A percentile compares a stretch with the other conserved stretches of the same genome.
These are phyloP conservation scores for Mesorhabditis sp. DNA, from an alignment of 2,888 invertebrate genomes.

Conservation along the genomic window DNA sequence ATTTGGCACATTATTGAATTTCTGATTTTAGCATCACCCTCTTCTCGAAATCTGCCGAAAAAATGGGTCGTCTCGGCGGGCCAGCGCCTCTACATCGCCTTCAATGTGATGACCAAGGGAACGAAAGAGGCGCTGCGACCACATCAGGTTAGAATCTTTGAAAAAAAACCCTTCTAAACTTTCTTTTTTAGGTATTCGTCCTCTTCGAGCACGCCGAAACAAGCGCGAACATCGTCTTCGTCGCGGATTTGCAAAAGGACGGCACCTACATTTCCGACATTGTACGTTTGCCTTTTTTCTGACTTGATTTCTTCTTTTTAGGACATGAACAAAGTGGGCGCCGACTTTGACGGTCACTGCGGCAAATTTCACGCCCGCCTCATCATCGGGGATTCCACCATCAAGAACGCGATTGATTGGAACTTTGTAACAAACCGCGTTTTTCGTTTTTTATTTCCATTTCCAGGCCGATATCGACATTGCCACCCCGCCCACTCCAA, in stretches of 20 bases:
- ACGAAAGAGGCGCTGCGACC: conserved; percentile 69
- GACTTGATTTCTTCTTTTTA: no score
- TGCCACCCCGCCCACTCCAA: conserved; percentile 67
- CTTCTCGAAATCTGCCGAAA: conserved; percentile 71
- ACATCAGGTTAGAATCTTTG: conserved; percentile 59
- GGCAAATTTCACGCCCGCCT: conserved; percentile 2
- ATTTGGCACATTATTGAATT: neutral
- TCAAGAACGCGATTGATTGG: conserved; percentile 87
- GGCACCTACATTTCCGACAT: conserved; percentile 80
- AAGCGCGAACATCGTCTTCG: conserved; percentile 83
- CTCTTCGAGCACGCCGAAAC: conserved; percentile 69
- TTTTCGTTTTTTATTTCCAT: neutral
- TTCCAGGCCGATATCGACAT: conserved; percentile 70
- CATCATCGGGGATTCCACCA: conserved; percentile 70
- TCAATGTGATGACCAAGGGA: conserved; percentile 73
- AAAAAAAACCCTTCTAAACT: neutral
- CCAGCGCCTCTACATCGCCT: conserved; percentile 79
- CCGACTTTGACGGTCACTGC: conserved; percentile 10
- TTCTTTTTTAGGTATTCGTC: conserved; percentile 69
- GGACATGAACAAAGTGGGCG: conserved; percentile 4
- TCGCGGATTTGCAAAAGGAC: conserved; percentile 72
- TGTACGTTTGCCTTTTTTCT: conserved; percentile 63
- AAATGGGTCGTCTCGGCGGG: conserved; percentile 73
- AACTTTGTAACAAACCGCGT: conserved; percentile 64
- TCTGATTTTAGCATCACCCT: conserved; percentile 67